Percentiles rank a stretch among this genome's conserved stretches.
Conservation (phyloP, 2,888 invertebrate species). For the Platerodrilus igneus region DNA sequence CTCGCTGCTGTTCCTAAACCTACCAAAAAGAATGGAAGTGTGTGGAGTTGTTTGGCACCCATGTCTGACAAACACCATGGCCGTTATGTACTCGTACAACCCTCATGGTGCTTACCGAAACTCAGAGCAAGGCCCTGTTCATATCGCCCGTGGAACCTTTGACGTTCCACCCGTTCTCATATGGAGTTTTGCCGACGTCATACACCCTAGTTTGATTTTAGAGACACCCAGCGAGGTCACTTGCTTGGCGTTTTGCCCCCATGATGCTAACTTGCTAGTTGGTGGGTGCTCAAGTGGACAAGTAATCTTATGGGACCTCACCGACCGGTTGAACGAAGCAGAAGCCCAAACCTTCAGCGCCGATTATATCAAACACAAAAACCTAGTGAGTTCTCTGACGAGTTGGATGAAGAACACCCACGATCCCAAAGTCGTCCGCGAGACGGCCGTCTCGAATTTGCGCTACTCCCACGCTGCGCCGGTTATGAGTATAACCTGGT, state of each 20-base stretch:
- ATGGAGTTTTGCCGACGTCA: conserved; percentile 69
- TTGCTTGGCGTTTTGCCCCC: conserved; percentile 63
- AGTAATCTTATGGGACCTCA: conserved; percentile 66
- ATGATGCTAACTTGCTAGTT: conserved; percentile 62
- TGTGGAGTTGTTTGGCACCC: conserved; percentile 67
- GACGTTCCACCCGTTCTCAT: conserved; percentile 64
- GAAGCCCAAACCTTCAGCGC: too few species aligned
- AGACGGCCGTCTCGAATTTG: conserved; percentile 59
- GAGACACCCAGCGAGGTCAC: conserved; percentile 64
- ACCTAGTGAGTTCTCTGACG: conserved; percentile 59
- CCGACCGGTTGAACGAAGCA: conserved; percentile 56
- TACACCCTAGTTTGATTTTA: conserved; percentile 65
- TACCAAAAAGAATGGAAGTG: conserved; percentile 62
- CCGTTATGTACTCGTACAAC: conserved; percentile 59
- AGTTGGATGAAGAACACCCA: conserved; percentile 64
- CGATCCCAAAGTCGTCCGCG: conserved; percentile 54
- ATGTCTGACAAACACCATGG: conserved; percentile 63
- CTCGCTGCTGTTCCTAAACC: too few species aligned
- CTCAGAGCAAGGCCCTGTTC: conserved; percentile 40
- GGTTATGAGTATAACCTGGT: conserved; percentile 65
- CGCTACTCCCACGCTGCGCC: conserved; percentile 59
- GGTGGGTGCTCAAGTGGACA: conserved; percentile 72
- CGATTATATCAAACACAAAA: too few species aligned
- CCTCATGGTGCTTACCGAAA: conserved; percentile 53
- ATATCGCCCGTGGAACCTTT: conserved; percentile 49